A percentile compares a stretch with the other conserved stretches of the same genome.
phyloP scores from a whole-genome alignment of 2,888 invertebrate species.

The Latrodectus elegans region DNA sequence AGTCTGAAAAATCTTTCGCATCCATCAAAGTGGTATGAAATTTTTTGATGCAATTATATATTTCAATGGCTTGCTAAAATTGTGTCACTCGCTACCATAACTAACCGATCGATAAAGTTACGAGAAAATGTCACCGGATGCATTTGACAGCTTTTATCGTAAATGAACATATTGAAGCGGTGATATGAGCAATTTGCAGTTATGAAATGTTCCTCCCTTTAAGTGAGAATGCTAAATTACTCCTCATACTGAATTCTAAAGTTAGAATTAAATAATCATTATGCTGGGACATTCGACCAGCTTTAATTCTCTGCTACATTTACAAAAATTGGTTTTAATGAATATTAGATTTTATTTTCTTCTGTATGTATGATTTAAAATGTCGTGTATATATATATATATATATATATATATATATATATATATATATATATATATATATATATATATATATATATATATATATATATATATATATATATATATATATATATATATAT shows the following conservation, averaged over 20 bases:
- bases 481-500: too few relatives aligned
- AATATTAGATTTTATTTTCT: too few relatives aligned
- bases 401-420: slow-evolving; percentile 1
- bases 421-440: background rate
- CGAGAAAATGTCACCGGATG: slow-evolving; percentile 12
- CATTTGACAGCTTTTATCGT: slow-evolving; percentile 23
- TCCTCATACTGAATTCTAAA: background rate
- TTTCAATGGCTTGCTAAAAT: background rate
- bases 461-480: too few relatives aligned
- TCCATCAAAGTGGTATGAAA: background rate
- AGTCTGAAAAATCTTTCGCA: background rate
- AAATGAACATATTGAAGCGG: slow-evolving; percentile 7
- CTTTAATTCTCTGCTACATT: too few relatives aligned
- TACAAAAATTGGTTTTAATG: too few relatives aligned
- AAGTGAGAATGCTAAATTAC: background rate
- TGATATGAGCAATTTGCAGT: slow-evolving; percentile 7
- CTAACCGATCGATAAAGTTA: slow-evolving; percentile 18
- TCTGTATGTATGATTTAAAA: too few relatives aligned
- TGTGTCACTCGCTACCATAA: slow-evolving; percentile 3
- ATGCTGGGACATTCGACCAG: too few relatives aligned
- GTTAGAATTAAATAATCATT: background rate
- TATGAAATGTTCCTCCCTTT: slow-evolving; percentile 3
- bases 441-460: too few relatives aligned
- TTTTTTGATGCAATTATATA: background rate
- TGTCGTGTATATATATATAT: background rate